These are phyloP conservation scores for Apteryx owenii DNA, from an alignment of 2,113 vertebrate genomes.

Conservation along the genomic window DNA sequence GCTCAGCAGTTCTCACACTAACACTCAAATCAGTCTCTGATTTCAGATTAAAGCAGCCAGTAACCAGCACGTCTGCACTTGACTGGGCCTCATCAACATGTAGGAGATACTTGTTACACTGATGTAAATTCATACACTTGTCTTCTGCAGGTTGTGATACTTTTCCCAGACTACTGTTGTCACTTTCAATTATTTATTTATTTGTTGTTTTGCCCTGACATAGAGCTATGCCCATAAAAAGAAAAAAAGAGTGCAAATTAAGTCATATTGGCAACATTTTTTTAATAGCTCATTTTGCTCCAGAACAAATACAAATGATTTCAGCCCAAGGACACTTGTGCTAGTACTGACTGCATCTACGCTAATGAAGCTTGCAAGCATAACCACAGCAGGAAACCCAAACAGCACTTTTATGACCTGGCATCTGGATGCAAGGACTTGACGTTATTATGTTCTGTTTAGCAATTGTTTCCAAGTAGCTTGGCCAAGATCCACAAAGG, in stretches of 20 bases:
- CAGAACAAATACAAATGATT: background rate
- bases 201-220: background rate
- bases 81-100: rapidly evolving
- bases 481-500: background rate
- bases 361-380: background rate
- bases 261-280: background rate
- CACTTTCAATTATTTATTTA: background rate
- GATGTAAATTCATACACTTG: background rate
- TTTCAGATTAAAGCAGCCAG: background rate
- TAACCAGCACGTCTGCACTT: background rate
- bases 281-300: background rate
- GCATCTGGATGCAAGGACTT: background rate
- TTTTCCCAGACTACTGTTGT: background rate
- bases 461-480: background rate
- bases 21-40: background rate
- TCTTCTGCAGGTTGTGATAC: background rate
- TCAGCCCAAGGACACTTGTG: background rate
- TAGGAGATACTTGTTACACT: background rate
- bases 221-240: background rate
- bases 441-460: background rate
- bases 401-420: background rate
- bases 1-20: background rate
- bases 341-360: background rate
- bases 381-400: background rate
- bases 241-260: background rate